A percentile compares a stretch with the other conserved stretches of the same genome.
These are phyloP conservation scores for Acanthosepion pharaonis DNA, from an alignment of 2,888 invertebrate genomes.

Conservation along the genomic window DNA sequence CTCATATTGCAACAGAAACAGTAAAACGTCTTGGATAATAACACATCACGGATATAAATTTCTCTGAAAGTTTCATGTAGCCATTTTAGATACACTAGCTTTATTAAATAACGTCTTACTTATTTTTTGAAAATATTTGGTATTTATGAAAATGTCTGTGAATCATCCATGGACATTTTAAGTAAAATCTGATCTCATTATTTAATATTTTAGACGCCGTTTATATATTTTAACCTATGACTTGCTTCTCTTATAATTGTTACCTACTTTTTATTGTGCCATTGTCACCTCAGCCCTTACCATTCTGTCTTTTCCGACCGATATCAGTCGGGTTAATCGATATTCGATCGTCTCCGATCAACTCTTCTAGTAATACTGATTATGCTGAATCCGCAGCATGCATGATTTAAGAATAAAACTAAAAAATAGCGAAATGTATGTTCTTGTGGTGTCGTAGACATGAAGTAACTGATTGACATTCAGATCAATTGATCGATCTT, in stretches of 20 bases:
- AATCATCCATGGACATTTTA: too few relatives aligned
- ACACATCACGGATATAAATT: too few relatives aligned
- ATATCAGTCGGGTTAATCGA: not conserved
- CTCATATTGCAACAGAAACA: too few relatives aligned
- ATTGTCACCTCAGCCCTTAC: not conserved
- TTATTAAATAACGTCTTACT: too few relatives aligned
- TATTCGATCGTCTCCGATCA: not conserved
- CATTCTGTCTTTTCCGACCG: not conserved
- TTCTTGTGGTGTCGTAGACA: not conserved
- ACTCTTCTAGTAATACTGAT: not conserved
- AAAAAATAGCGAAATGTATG: not conserved
- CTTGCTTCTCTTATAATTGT: not conserved
- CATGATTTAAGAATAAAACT: not conserved
- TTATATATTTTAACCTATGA: not conserved
- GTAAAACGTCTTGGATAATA: too few relatives aligned
- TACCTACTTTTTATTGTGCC: not conserved
- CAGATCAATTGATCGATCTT: not conserved
- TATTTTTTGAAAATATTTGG: too few relatives aligned
- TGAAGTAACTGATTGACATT: not conserved
- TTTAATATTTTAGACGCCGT: not conserved
- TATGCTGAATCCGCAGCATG: not conserved
- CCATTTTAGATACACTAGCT: too few relatives aligned
- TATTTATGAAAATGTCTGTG: too few relatives aligned
- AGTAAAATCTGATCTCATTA: not conserved
- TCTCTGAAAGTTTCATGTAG: too few relatives aligned